Conservation (phyloP, 2,113 vertebrate species). For the Brachypteracias leptosomus region DNA sequence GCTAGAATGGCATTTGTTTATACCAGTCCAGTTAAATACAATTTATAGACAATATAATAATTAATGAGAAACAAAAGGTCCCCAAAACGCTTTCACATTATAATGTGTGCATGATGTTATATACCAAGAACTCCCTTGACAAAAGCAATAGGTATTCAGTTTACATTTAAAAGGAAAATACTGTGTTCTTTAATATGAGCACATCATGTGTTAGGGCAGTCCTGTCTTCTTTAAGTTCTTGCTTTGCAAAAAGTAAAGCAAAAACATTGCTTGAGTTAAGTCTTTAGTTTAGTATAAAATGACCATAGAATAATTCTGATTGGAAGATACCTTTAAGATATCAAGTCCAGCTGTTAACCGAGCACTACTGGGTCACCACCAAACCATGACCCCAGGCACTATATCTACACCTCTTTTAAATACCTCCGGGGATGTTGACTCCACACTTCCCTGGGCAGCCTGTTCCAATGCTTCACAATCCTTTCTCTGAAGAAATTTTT, state of each 20-base stretch:
- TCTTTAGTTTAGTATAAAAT: neutral
- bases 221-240: neutral
- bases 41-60: neutral
- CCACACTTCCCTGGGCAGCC: too few relatives aligned
- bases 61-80: fast-evolving
- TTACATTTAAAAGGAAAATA: too few relatives aligned
- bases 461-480: too few relatives aligned
- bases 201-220: fast-evolving
- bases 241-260: neutral
- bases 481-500: too few relatives aligned
- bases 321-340: too few relatives aligned
- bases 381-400: too few relatives aligned
- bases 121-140: neutral
- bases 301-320: too few relatives aligned
- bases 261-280: neutral
- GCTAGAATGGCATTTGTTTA: neutral
- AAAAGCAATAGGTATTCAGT: neutral
- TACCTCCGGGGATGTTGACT: too few relatives aligned
- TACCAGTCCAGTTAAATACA: neutral
- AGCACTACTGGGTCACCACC: too few relatives aligned
- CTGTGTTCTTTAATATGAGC: fast-evolving
- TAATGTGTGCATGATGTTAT: neutral
- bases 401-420: too few relatives aligned
- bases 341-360: too few relatives aligned
- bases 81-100: neutral